Base-by-base conservation (phyloP, 1,140 invertebrate genomes). In the Drosophila leontia region DNA sequence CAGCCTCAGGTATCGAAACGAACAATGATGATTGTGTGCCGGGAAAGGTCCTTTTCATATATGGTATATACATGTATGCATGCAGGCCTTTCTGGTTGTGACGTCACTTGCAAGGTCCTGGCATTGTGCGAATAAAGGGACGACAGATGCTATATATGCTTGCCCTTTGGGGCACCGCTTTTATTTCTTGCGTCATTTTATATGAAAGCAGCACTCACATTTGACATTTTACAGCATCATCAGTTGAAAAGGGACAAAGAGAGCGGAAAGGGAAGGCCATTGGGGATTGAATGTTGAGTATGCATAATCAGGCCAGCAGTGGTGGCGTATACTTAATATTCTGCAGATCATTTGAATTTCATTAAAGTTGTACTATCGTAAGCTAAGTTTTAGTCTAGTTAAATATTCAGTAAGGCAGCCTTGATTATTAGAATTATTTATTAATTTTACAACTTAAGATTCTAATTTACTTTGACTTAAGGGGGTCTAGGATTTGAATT, bases 101-200 rank as follows among this genome's bases (percentile, higher is more conserved):
- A 74, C 83, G 79, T 87, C 82, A 80, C 75, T 26, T 34, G 55
- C 50, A 53, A 64, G 77, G 69, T 53, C 57, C 50, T 44, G 50
- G 44, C 57, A 39, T 71, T 63, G 53, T 70, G 37, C 37, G 44
- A 59, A 76, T 77, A 48, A 51, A 29, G 42, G 70, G 41, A 39
- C 67, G 45, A 15, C 26, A 19, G 50, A 63, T 64, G 19, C 53
- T 55, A 39, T 83, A 45, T 55, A 53, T 55, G 76, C 44, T 57
- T 87, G 83, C 83, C 83, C 80, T 86, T 86, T 86, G 79, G 58
- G 50, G 32, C 37, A 50, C 56, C 78, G 74, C 55, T 72, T 86
- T 86, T 62, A 87, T 86, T 80, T 80, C 83, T 87, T 86, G 83
- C 83, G 83, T 86, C 80, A 86, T 87, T 86, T 87, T 53, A 62